Evolutionary conservation across 2,113 vertebrate species (phyloP), one percentile per base, ranked within the genome.

Genomic region (Calidris pygmaea): DNA sequence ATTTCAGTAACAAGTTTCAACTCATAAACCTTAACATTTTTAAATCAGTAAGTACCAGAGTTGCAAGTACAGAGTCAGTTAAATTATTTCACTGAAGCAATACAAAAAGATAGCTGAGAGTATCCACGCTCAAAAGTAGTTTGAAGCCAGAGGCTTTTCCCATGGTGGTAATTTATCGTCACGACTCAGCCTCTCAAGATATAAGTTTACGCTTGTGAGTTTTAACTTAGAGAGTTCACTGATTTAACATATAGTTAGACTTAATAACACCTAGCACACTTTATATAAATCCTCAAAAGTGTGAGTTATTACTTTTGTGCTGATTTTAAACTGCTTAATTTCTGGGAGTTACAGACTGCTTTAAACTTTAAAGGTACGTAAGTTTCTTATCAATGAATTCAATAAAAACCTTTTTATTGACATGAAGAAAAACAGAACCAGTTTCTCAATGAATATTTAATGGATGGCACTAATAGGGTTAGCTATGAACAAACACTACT

Each of bases 181-280:
- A 63, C 32, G 18, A 91, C 56, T 70, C 29, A 79, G n/a, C 9
- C 50, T 75, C 24, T 59, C 47, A 41, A 67, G 24, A 82, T 47
- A 34, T 26, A 81, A 53, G 23, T 56, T 96, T 70, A 90, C 3
- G 15, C 50, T 68, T 90, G 6, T 47, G n/a, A 76, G 34, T 56
- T 78, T 78, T 70, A 88, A 83, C 7, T 63, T 47, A 35, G 60
- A 45, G 34, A 89, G 12, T 81, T 91, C 27, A 77, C 24, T 48
- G 27, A 56, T 80, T 84, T 58, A 85, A 76, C 26, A 52, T 48
- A 35, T 18, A 78, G 32, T 71, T 67, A 67, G 67, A 41, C 24
- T 53, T 73, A 60, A 56, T 4, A 82, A 52, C 29, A 55, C 10
- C 27, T 53, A 68, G 6, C 7, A 77, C 0, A 0, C 9, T 29